Evolutionary conservation across 2,113 vertebrate species (phyloP), one percentile per base, ranked within the genome.

Genomic region (Tylochromis polylepis): DNA sequence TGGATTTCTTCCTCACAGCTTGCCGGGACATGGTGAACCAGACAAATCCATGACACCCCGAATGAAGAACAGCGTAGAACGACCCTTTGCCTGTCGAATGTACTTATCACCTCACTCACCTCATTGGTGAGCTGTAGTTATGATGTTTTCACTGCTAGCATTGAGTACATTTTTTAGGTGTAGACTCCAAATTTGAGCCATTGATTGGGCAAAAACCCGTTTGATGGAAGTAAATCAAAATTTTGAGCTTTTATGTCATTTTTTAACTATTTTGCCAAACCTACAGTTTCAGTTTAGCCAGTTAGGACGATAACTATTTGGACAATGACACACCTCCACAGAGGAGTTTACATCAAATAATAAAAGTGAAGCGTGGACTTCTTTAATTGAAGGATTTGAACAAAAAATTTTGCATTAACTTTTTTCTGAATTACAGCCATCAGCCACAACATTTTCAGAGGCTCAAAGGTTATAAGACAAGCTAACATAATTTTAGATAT

Each of bases 11-110:
- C 72, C 57, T 58, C 38, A 81, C 56, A 85, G 55, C 83, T 31
- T 43, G 60, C n/a, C 16, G 5, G 77, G 27, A 85, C 85, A 79
- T 7, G n/a, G n/a, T 41, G 70, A 90, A 82, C 58, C 83, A 92
- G 82, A 91, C 72, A 83, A 67, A 89, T 86, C 81, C 70, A 67
- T 70, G 67, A 84, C 67, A 81, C 22, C 41, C 72, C 65, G 85
- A 82, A 84, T 15, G 27, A 41, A 88, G 59, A 86, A 77, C 18
- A 14, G 67, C 34, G 41, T 87, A 72, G 60, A 85, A 62, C 38
- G 84, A 89, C 46, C 41, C 38, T 34, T 46, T 86, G 29, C 9
- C 70, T 83, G 56, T 86, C 10, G 0, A 87, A 88, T 78, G 10
- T 29, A 14, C 59, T 72, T 43, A 88, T 84, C 78, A 70, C 56